Evolutionary conservation across 92 coral and sea anemone species (phyloP).

Genomic region (Umimayanthus kanabou): DNA sequence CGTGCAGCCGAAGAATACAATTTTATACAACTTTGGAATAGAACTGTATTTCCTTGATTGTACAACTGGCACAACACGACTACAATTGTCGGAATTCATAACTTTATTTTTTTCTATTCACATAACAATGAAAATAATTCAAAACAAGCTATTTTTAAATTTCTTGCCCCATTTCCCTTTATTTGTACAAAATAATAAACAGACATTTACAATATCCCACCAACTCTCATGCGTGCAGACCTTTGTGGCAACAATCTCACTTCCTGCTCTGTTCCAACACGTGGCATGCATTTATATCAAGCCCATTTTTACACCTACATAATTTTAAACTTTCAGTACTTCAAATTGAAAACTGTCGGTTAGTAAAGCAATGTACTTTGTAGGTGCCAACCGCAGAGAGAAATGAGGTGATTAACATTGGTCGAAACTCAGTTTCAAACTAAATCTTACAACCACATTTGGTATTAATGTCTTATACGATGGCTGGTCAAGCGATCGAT

Average conservation of each 20-base stretch:
- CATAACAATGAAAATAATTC: background rate
- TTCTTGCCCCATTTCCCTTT: background rate
- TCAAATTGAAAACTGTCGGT: background rate
- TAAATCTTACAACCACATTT: background rate
- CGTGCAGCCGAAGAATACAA: no score
- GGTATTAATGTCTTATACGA: no score
- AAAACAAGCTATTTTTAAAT: background rate
- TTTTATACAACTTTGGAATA: no score
- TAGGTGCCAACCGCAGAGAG: background rate
- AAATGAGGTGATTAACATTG: background rate
- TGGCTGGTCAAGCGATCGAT: background rate
- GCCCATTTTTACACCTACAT: background rate
- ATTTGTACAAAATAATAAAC: slow-evolving; percentile 30
- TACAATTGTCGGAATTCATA: background rate
- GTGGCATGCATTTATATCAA: background rate
- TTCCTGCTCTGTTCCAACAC: background rate
- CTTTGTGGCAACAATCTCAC: background rate
- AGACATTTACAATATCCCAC: slow-evolving; percentile 15
- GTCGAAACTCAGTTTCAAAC: background rate
- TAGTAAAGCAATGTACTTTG: no score
- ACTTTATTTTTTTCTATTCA: background rate
- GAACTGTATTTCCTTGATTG: no score
- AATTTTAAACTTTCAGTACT: background rate
- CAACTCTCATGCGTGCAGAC: background rate
- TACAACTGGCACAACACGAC: no score